phyloP scores from a whole-genome alignment of 1,140 invertebrate genomes.

The Daktulosphaira vitifoliae region DNA sequence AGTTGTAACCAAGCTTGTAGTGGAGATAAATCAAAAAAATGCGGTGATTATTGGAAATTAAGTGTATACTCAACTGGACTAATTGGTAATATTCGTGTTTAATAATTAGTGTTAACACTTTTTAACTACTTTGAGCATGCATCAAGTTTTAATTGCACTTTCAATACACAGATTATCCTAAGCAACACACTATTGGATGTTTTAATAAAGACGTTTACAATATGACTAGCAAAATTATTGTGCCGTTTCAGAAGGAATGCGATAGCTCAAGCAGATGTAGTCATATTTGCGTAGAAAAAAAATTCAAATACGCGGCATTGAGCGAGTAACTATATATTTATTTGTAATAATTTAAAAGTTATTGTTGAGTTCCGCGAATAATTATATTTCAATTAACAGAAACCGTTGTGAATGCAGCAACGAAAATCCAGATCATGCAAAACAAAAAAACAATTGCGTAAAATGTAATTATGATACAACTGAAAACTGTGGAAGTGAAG shows the following conservation, averaged over 20 bases:
- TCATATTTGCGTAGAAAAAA: constrained; percentile 12
- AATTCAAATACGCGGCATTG: not conserved
- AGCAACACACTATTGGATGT: not conserved
- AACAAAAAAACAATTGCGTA: not conserved
- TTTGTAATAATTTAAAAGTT: too few species aligned
- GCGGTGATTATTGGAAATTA: constrained; percentile 1
- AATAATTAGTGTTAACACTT: not conserved
- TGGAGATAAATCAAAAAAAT: not conserved
- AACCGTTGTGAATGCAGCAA: not conserved
- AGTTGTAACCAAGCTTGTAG: not conserved
- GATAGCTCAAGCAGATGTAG: not conserved
- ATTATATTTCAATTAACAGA: too few species aligned
- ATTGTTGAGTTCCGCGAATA: too few species aligned
- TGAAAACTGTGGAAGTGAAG: not conserved
- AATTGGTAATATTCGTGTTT: not conserved
- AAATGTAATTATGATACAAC: not conserved
- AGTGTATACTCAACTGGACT: constrained; percentile 14
- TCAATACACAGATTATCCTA: not conserved
- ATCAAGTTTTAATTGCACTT: not conserved
- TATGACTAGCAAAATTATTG: not conserved
- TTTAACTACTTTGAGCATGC: not conserved
- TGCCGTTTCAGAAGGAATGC: not conserved
- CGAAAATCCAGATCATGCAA: not conserved
- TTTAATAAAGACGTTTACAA: not conserved
- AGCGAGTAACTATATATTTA: constrained; percentile 1